A percentile compares a stretch with the other conserved stretches of the same genome.
Conservation (phyloP, 2,888 invertebrate species). For the Drosophila seclusa region DNA sequence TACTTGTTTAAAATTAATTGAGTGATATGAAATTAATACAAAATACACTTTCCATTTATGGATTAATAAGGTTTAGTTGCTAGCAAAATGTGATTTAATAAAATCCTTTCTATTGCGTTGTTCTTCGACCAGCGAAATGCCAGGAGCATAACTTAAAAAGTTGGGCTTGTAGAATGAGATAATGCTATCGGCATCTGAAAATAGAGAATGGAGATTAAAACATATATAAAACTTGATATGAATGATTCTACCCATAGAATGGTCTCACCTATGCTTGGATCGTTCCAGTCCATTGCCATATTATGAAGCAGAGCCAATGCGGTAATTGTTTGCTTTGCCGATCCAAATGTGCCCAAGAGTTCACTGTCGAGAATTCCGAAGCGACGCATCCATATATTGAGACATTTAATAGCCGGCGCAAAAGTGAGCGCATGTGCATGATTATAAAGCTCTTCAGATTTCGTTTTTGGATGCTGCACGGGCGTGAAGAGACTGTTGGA, state of each 20-base stretch:
- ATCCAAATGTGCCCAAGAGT: constrained; percentile 65
- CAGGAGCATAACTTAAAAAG: constrained; percentile 27
- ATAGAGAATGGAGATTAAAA: not conserved
- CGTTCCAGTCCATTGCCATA: constrained; percentile 81
- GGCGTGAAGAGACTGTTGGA: constrained; percentile 76
- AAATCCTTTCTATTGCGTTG: constrained; percentile 69
- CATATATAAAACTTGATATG: not conserved
- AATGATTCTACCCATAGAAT: not conserved
- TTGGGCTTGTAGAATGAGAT: constrained; percentile 47
- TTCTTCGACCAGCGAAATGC: constrained; percentile 38
- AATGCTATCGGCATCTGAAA: constrained; percentile 51
- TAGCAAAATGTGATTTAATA: constrained; percentile 69
- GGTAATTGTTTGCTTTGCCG: constrained; percentile 74
- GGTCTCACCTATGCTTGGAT: constrained; percentile 65
- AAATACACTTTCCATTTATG: not conserved
- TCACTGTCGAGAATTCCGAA: constrained; percentile 72
- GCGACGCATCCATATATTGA: constrained; percentile 66
- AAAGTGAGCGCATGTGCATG: constrained; percentile 70
- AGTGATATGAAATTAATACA: not conserved
- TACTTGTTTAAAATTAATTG: not conserved
- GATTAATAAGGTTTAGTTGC: constrained; percentile 19
- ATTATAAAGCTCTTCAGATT: constrained; percentile 75
- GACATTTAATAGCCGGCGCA: constrained; percentile 68
- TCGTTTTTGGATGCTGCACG: constrained; percentile 54
- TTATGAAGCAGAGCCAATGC: constrained; percentile 79